These are phyloP conservation scores for Circaetus gallicus DNA, from an alignment of 2,113 vertebrate species.

Conservation along the genomic window DNA sequence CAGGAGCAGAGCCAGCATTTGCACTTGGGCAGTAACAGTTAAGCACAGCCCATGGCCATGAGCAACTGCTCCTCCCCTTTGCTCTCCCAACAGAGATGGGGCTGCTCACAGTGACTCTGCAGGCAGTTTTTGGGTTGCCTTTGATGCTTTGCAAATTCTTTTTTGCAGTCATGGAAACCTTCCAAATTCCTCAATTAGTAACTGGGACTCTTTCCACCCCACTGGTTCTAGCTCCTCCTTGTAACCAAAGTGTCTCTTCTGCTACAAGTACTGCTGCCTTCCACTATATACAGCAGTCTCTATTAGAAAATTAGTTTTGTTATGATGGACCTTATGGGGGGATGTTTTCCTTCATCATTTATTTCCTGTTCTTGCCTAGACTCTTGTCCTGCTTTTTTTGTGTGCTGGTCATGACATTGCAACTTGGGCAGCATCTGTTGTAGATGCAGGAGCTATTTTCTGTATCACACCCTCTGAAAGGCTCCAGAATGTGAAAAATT, in stretches of 20 bases:
- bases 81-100: neutral
- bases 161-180: neutral
- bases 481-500: neutral
- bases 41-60: neutral
- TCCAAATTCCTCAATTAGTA: neutral
- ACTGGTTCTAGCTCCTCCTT: neutral
- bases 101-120: neutral
- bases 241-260: neutral
- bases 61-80: neutral
- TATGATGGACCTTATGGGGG: too few species aligned
- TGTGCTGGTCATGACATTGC: neutral
- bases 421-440: rapidly evolving
- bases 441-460: neutral
- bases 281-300: too few species aligned
- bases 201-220: neutral
- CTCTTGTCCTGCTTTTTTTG: neutral
- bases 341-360: neutral
- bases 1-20: neutral
- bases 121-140: neutral
- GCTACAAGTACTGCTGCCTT: neutral
- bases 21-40: neutral
- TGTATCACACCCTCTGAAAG: neutral
- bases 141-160: neutral
- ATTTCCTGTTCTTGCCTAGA: neutral
- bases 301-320: neutral